Evolutionary conservation across 2,113 vertebrate genomes (phyloP), one percentile per base, ranked within the genome.

Genomic region (Columbina picui): DNA sequence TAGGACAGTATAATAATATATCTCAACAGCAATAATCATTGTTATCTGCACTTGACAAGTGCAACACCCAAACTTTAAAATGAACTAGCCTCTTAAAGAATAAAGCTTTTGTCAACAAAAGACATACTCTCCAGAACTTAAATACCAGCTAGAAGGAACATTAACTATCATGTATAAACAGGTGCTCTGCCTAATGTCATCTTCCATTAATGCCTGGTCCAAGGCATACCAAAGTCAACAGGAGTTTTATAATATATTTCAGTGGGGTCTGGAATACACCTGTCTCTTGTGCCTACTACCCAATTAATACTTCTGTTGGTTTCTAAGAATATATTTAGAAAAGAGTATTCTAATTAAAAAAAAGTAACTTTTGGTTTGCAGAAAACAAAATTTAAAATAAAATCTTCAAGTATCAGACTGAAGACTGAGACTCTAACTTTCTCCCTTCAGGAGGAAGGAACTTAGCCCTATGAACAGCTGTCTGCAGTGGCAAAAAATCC

Each of bases 21-120:
- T 34, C 55, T 92, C 76, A 55, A 73, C 50, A 89, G 45, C 74
- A 82, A 75, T 76, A 93, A 94, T 84, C 60, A 88, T 55, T 75
- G 49, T 86, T 96, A 96, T 90, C 64, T 52, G 2, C 34, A 50
- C 52, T 81, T 81, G 59, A 90, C 53, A 65, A 92, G 47, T 19
- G 29, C 23, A 68, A 70, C 52, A 49, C 80, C 67, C 71, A 87
- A 89, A 91, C 80, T 95, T 68, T 41, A 83, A 92, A 96, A 94
- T 78, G 32, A 92, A 84, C 57, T 49, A 90, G 11, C 4, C 41
- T 65, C 75, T 87, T 83, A 55, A 56, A 50, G 60, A 49, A 56
- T 29, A 89, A 76, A 76, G 55, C 75, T 90, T 92, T 84, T 69
- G 45, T 65, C 80, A 84, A 71, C 57, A 84, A 75, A 81, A 68